Evolutionary conservation across 2,113 vertebrate genomes (phyloP), one percentile per base, ranked within the genome.

Genomic region (Fukomys damarensis): DNA sequence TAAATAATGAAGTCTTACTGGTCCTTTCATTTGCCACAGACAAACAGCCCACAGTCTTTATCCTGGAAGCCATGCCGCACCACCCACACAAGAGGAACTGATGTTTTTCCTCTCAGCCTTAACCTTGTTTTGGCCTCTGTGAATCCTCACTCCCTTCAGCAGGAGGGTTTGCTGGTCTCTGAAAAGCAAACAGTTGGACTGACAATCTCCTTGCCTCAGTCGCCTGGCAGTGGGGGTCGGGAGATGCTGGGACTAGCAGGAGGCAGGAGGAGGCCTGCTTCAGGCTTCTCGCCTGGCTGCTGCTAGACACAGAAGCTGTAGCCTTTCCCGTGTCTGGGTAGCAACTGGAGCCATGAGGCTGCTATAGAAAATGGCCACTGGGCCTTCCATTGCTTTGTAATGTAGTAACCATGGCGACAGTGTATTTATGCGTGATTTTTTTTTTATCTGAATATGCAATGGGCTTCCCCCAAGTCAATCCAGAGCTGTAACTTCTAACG

Each of bases 391-490:
- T 12, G 30, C 89, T 43, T 66, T 10, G 11, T 24, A 16, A 17
- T 14, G 35, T 30, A 3, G 4, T 38, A 38, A 4, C 38, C 0
- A 0, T 35, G 7, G 0, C 46, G 59, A 20, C 1, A 5, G 32
- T 19, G 13, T 74, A 52, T 59, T 49, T 86, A n/a, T 61, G 61
- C 54, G 86, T 58, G 58, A 20, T 72, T 43, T 41, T 49, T 76
- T 72, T 43, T 41, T 49, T 76, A 49, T 65, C 80, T 63, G 80
- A 89, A 72, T 76, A 84, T 32, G 63, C 94, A n/a, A 77, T 24
- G 68, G 49, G 56, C 2, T 5, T 41, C 41, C 72, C 79, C 68
- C 24, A 85, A 68, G 74, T 65, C 66, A 76, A 66, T 89, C 6
- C 0, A 9, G 54, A n/a, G 30, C 92, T 58, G 28, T 84, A 3